Evolutionary conservation across 2,797 vertebrate genomes (phyloP).

Genomic region (Schizothorax lantsangensis): DNA sequence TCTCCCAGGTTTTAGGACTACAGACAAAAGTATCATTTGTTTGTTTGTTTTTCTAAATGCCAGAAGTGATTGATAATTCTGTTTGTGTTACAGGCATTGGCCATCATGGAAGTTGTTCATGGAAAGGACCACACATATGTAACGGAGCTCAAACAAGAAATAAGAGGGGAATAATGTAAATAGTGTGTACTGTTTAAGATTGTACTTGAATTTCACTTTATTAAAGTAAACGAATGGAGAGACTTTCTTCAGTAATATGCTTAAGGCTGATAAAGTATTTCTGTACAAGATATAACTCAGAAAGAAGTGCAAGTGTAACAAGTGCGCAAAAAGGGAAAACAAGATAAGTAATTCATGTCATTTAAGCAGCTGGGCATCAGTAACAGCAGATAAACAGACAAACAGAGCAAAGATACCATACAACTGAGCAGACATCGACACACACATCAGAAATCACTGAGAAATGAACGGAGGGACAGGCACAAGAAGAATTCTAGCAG

Average conservation of each 20-base stretch:
- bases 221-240: background rate
- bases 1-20: background rate
- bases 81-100: conserved; percentile 81
- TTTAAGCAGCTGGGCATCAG: background rate
- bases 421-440: background rate
- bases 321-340: background rate
- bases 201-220: background rate
- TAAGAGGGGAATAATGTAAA: conserved; percentile 73
- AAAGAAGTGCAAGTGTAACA: background rate
- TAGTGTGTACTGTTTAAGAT: conserved; percentile 50
- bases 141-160: conserved; percentile 86
- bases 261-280: background rate
- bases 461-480: background rate
- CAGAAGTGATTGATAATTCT: conserved; percentile 50
- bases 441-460: background rate
- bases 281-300: background rate
- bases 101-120: conserved; percentile 94
- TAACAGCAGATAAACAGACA: background rate
- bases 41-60: background rate
- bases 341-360: background rate
- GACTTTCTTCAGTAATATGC: background rate
- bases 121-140: conserved; percentile 93
- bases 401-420: background rate
- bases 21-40: background rate
- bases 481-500: background rate